Evolutionary conservation across 2,113 vertebrate genomes (phyloP), one percentile per base, ranked within the genome.

Genomic region (Sorex fumeus): DNA sequence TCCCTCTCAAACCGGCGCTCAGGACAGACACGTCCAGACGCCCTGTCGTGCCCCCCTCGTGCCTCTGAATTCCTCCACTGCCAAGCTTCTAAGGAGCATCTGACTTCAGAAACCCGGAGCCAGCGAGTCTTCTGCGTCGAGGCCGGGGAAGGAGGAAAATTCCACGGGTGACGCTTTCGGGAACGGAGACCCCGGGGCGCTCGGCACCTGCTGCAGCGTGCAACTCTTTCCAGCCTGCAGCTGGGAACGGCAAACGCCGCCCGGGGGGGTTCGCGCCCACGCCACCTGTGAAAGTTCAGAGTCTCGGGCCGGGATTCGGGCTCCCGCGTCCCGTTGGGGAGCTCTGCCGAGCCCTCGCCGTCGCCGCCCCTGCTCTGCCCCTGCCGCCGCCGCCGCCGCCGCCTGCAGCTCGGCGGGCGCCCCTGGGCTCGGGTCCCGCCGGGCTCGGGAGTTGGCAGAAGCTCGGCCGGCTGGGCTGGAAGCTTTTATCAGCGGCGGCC

Each of bases 401-500:
- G 25, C 74, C 84, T 71, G 82, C 91, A 84, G 91, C 76, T 83
- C 90, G n/a, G 53, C 82, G 47, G 76, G 85, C 66, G 70, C 87
- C 43, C 86, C 79, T 77, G 50, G 76, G 70, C 82, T 88, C 7
- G 3, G n/a, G 76, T 95, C 72, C 76, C 53, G 79, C 88, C 88
- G 5, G 0, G 88, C 92, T 90, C 10, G 0, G 76, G 88, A 96
- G 93, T 96, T 95, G 77, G 90, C 84, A 79, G 93, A 87, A 82
- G 69, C 94, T 90, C 75, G 32, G 89, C 83, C 53, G 81, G 90
- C 88, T 88, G 79, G 27, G 79, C 79, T 18, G 67, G n/a, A 76
- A 88, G 83, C 78, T 95, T 95, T 96, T 97, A 96, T 96, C 95
- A 85, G 34, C 83, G 76, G 84, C 87, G 71, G 88, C 86, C 66